These are phyloP conservation scores for Drosophila lini DNA, from an alignment of 1,140 invertebrate genomes.

Conservation along the genomic window DNA sequence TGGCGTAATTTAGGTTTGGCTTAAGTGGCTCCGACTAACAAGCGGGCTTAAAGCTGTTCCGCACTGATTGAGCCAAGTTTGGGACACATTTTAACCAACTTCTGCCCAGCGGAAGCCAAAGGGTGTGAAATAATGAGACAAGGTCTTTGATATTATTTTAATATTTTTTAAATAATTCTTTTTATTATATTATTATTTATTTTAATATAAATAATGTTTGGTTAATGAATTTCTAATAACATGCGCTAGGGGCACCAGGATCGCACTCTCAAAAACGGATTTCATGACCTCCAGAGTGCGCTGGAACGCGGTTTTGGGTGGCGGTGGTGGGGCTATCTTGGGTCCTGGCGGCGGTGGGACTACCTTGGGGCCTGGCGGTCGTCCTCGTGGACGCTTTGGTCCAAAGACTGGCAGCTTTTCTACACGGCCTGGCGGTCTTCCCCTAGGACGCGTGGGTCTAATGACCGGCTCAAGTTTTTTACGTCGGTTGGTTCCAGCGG, in stretches of 20 bases:
- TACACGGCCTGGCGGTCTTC: neutral
- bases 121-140: neutral
- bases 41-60: slow-evolving; percentile 39
- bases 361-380: neutral
- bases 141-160: neutral
- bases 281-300: neutral
- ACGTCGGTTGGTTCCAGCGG: neutral
- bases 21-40: slow-evolving; percentile 64
- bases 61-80: slow-evolving; percentile 21
- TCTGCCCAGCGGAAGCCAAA: slow-evolving; percentile 7
- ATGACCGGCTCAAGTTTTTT: too few relatives aligned
- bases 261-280: fast-evolving
- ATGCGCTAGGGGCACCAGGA: neutral
- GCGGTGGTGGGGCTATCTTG: neutral
- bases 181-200: too few relatives aligned
- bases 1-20: slow-evolving; percentile 79
- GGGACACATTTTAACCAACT: slow-evolving; percentile 7
- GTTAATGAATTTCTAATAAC: too few relatives aligned
- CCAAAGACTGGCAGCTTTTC: neutral
- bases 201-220: too few relatives aligned
- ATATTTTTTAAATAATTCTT: too few relatives aligned
- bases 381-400: neutral
- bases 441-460: neutral
- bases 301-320: neutral
- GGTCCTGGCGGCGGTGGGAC: neutral